phyloP scores from a whole-genome alignment of 2,888 invertebrate genomes.

The Autographa pulchrina region DNA sequence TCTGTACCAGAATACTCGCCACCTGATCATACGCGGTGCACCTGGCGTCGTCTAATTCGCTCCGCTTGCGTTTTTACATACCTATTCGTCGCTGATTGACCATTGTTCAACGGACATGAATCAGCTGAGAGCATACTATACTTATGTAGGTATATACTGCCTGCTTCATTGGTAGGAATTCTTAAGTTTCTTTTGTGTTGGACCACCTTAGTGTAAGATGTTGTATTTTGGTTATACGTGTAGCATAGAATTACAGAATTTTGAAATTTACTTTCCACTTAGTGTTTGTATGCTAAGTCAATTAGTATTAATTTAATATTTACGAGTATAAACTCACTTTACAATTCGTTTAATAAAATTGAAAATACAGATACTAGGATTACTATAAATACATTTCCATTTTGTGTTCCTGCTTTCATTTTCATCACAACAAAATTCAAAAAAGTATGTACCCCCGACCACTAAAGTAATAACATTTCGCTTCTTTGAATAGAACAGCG shows the following conservation, averaged over 20 bases:
- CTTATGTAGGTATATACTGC: background rate
- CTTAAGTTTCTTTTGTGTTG: background rate
- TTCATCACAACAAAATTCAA: conserved; percentile 40
- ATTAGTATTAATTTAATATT: too few relatives aligned
- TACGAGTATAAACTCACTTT: too few relatives aligned
- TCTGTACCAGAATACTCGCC: conserved; percentile 9
- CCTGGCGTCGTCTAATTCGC: conserved; percentile 38
- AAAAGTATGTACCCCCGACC: conserved; percentile 17
- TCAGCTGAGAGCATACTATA: conserved; percentile 24
- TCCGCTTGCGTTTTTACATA: conserved; percentile 32
- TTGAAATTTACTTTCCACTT: too few relatives aligned
- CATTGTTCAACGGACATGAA: conserved; percentile 48
- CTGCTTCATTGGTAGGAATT: background rate
- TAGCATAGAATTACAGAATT: too few relatives aligned
- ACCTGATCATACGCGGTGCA: conserved; percentile 25
- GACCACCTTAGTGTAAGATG: conserved; percentile 6
- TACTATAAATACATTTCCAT: conserved; percentile 13
- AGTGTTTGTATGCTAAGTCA: too few relatives aligned
- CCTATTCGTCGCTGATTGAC: conserved; percentile 44
- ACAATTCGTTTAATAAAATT: background rate
- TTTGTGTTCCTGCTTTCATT: conserved; percentile 33
- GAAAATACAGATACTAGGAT: background rate
- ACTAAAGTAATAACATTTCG: conserved; percentile 54
- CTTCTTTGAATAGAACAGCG: conserved; percentile 37
- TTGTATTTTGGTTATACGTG: background rate